Conservation (phyloP, 2,888 invertebrate species). For the Hydrotaea diabolus region DNA sequence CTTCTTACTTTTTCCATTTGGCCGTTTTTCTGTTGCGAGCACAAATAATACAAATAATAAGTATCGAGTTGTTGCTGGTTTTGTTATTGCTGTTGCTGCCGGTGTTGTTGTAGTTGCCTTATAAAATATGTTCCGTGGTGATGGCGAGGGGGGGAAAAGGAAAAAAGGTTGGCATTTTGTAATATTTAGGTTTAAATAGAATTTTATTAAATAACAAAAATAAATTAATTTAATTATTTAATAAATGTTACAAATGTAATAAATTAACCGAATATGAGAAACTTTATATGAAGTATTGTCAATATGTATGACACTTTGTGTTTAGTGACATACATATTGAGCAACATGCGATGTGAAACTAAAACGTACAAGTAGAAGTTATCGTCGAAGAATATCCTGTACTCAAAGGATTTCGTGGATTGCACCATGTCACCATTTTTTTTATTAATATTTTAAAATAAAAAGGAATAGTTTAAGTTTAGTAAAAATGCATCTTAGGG, state of each 20-base stretch:
- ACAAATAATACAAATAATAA: conserved; percentile 30
- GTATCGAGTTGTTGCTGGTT: conserved; percentile 30
- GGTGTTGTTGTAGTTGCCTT: background rate
- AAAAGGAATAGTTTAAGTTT: too few relatives aligned
- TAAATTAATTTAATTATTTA: conserved; percentile 40
- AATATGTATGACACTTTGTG: conserved; percentile 17
- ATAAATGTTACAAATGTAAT: conserved; percentile 36
- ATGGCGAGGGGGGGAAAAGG: too few relatives aligned
- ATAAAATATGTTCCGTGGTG: conserved; percentile 22
- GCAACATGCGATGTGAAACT: too few relatives aligned
- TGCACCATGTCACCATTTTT: too few relatives aligned
- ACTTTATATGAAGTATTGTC: conserved; percentile 18
- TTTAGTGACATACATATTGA: too few relatives aligned
- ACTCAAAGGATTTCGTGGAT: too few relatives aligned
- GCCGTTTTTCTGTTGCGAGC: conserved; percentile 55
- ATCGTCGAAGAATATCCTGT: too few relatives aligned
- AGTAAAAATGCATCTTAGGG: too few relatives aligned
- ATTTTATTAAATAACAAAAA: conserved; percentile 42
- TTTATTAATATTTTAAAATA: too few relatives aligned
- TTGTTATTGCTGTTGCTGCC: conserved; percentile 1
- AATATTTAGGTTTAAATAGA: conserved; percentile 40
- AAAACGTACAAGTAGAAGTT: too few relatives aligned
- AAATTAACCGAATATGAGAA: conserved; percentile 34
- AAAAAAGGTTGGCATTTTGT: conserved; percentile 38
- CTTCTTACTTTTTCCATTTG: conserved; percentile 44